Base-by-base conservation (phyloP, 2,888 invertebrate genomes). In the Catocala nupta region DNA sequence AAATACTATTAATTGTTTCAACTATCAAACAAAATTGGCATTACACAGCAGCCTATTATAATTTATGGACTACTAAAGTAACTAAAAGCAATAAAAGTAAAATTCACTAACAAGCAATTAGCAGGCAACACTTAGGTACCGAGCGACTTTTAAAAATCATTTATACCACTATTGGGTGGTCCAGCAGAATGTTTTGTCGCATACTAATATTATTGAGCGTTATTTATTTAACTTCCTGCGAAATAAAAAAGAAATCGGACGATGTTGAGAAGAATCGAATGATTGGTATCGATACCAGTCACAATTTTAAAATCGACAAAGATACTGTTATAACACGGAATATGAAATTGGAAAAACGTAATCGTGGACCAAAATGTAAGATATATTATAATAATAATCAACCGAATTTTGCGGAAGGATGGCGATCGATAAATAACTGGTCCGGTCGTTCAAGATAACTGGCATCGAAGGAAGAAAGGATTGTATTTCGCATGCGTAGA, bases 291-390 rank as follows among this genome's bases (percentile, higher is more conserved):
- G 87, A 93, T 2, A 80, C 90, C 0, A 58, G 84, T 1, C 89
- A 89, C 50, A 81, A 86, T 49, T 43, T 79, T 0, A 86, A 84
- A 66, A 90, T 92, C 10, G 85, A 92, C 55, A 93, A 90, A 70
- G 85, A 93, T 57, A 90, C 92, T 0, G 81, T 91, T 34, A 90
- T 92, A 16, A 86, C 88, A 0, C 82, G 85, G 3, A 91, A 91
- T 68, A 77, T 90, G 60, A 90, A 88, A 60, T 56, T 90, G 34
- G 86, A 86, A 12, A 85, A 80, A 61, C 85, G 83, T 34, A 76
- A 61, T 65, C 80, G 77, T 3, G 77, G 67, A 0, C 81, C 77
- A 61, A 81, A 71, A 63, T 60, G 86, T 87, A 79, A 83, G 81
- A 73, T 7, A 34, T 5, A 57, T 50, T 56, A 9, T 33, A 34